A percentile compares a stretch with the other conserved stretches of the same genome.
Conservation (phyloP, 2,888 invertebrate species). For the Troglohyphantes excavatus region DNA sequence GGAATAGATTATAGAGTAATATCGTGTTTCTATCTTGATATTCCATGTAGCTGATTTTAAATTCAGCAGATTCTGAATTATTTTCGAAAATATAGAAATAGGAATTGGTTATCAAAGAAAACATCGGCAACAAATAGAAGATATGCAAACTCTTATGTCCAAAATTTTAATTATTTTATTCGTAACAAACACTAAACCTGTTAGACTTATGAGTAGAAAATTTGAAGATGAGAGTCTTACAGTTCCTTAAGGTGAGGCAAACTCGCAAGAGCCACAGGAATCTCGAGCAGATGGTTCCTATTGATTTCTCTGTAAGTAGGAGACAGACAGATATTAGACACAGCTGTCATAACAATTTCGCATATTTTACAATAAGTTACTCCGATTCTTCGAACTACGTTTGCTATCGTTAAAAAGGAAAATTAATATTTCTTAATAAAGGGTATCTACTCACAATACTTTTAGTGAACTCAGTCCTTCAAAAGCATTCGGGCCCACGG, state of each 20-base stretch:
- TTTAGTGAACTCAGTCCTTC: constrained; percentile 79
- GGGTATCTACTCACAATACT: constrained; percentile 79
- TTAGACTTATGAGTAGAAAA: too few species aligned
- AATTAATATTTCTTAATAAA: neutral
- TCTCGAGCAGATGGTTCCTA: constrained; percentile 64
- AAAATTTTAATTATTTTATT: too few species aligned
- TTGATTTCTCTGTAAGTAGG: constrained; percentile 73
- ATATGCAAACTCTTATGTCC: too few species aligned
- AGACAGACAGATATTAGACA: neutral
- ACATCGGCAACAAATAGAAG: too few species aligned
- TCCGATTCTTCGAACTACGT: neutral
- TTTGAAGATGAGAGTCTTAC: too few species aligned
- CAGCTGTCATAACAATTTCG: neutral
- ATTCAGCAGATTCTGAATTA: too few species aligned
- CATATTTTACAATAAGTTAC: neutral
- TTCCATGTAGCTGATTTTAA: too few species aligned
- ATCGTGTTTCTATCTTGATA: too few species aligned
- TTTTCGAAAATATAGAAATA: too few species aligned
- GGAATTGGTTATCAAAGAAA: too few species aligned
- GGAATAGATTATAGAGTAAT: too few species aligned
- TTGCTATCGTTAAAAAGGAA: neutral
- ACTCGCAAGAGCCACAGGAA: constrained; percentile 57
- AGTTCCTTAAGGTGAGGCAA: constrained; percentile 63
- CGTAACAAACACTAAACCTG: too few species aligned
- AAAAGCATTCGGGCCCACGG: constrained; percentile 78